Evolutionary conservation across 2,113 vertebrate species (phyloP).

Genomic region (Saimiri boliviensis): DNA sequence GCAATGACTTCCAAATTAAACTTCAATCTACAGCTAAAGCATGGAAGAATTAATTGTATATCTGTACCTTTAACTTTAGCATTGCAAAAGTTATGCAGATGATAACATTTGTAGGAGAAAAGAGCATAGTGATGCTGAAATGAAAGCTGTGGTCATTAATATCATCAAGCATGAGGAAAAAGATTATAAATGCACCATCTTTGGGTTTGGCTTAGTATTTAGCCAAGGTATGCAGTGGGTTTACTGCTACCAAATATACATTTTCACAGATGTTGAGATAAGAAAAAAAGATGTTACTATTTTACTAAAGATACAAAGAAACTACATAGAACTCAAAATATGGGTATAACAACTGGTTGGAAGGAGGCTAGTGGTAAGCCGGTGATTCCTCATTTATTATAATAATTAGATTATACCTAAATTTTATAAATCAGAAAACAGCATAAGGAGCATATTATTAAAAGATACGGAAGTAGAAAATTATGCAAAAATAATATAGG

Average conservation of each 20-base stretch:
- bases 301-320: neutral
- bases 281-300: neutral
- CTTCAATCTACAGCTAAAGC: neutral
- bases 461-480: neutral
- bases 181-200: neutral
- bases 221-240: neutral
- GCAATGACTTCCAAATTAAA: neutral
- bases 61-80: neutral
- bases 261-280: neutral
- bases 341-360: neutral
- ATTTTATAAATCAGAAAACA: neutral
- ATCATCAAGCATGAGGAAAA: neutral
- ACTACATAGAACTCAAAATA: neutral
- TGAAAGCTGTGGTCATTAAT: neutral
- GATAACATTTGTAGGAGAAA: neutral
- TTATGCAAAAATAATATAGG: neutral
- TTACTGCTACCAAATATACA: constrained; percentile 9
- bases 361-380: neutral
- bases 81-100: neutral
- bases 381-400: neutral
- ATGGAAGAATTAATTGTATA: neutral
- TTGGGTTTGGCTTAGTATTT: constrained; percentile 9
- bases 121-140: neutral
- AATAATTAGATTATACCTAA: neutral
- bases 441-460: neutral